Base-by-base conservation (phyloP, 2,797 vertebrate genomes). In the Synanceia verrucosa region DNA sequence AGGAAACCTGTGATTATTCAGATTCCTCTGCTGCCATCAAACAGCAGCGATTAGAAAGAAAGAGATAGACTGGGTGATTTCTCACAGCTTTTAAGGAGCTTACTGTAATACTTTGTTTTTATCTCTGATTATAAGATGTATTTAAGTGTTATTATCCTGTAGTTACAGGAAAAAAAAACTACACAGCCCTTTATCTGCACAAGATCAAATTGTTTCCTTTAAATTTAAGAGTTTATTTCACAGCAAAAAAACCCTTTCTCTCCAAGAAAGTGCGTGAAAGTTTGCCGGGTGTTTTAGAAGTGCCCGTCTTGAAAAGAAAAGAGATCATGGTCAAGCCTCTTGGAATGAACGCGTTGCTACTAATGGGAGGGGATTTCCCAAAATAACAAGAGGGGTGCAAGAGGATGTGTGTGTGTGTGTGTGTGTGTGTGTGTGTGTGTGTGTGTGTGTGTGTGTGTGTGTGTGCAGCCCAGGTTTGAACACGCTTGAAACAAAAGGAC, bases 1-100 rank as follows among this genome's bases (percentile, higher is more conserved):
- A 83, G 29, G 53, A 81, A 86, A 72, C 82, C 85, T 82, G 65
- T 91, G 79, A 88, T 90, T 88, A 90, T 83, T 88, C 56, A 70
- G 70, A 86, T 76, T 56, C 78, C 52, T 85, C 50, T 41, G 65
- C 78, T 84, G 65, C 65, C 73, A 78, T 86, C 82, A 88, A 87
- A 81, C 56, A 71, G 65, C 36, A 70, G 52, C 74, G 68, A 80
- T 89, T 79, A 86, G 69, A 79, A 68, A 77, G 75, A 65, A 55
- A 44, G 56, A 83, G 59, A 44, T 55, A 75, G 59, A 56, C 48
- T 1, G 33, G 24, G 23, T 63, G 53, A 86, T 78, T 82, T 74
- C 26, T 82, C 56, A 41, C 37, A 61, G 46, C 41, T 77, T 79
- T 81, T 64, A 76, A 72, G 53, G 71, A 58, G 61, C 80, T 87